These are phyloP conservation scores for Indri indri DNA, from an alignment of 2,113 vertebrate species.

Conservation along the genomic window DNA sequence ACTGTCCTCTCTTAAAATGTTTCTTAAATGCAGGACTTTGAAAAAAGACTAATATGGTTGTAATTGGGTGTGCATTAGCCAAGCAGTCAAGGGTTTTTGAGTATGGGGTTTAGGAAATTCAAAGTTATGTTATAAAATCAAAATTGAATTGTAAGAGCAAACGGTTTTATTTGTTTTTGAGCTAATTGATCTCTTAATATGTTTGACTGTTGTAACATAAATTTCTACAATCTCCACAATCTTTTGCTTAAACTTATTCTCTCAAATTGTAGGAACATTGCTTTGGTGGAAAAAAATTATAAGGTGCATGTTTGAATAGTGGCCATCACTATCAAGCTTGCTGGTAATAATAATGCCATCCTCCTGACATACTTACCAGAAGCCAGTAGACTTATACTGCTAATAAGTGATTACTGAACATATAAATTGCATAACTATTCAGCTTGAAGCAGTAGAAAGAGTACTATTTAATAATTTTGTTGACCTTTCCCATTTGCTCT, in stretches of 20 bases:
- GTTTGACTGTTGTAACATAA: neutral
- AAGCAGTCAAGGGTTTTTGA: neutral
- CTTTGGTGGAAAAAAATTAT: neutral
- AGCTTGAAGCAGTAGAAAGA: neutral
- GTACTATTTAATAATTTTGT: constrained; percentile 24
- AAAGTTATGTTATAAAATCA: neutral
- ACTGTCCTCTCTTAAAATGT: neutral
- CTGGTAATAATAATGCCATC: neutral
- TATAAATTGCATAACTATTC: neutral
- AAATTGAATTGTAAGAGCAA: neutral
- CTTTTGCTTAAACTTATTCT: neutral
- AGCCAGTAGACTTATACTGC: neutral
- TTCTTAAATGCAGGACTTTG: neutral
- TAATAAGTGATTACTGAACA: neutral
- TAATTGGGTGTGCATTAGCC: neutral
- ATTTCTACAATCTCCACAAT: neutral
- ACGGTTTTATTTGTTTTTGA: neutral
- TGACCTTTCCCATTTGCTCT: neutral
- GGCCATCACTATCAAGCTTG: neutral
- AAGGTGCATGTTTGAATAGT: neutral
- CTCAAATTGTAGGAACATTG: neutral
- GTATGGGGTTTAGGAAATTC: neutral
- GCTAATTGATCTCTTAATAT: neutral
- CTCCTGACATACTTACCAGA: constrained; percentile 11
- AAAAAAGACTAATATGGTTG: neutral